phyloP scores from a whole-genome alignment of 2,113 vertebrate genomes.

The Nibea coibor region DNA sequence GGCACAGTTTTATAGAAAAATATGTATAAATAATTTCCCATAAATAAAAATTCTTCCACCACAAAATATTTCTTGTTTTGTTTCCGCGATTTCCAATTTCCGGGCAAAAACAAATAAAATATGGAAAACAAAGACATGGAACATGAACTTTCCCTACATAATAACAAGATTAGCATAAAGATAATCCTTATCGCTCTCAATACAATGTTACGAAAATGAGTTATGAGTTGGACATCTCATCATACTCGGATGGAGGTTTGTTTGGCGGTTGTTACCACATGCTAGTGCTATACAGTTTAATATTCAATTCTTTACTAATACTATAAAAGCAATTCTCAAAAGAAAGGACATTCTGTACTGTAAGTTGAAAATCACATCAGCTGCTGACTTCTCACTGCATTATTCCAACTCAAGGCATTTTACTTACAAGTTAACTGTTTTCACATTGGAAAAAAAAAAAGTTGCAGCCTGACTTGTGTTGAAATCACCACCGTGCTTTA shows the following conservation, averaged over 20 bases:
- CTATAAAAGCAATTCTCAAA: constrained; percentile 64
- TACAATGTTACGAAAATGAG: constrained; percentile 5
- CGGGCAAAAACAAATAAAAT: constrained; percentile 54
- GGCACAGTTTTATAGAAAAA: constrained; percentile 65
- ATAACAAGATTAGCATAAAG: constrained; percentile 20
- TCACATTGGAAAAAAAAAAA: constrained; percentile 34
- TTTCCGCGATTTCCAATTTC: constrained; percentile 28
- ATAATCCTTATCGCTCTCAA: background rate
- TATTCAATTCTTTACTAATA: constrained; percentile 32
- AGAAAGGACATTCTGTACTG: constrained; percentile 44
- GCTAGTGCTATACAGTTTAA: constrained; percentile 13
- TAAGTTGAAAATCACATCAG: constrained; percentile 41
- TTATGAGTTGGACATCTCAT: constrained; percentile 11
- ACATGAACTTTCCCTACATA: constrained; percentile 22
- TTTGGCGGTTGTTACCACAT: constrained; percentile 29
- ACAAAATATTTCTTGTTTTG: constrained; percentile 31
- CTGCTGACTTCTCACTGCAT: constrained; percentile 18
- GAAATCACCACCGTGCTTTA: constrained; percentile 74
- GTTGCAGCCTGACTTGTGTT: constrained; percentile 20
- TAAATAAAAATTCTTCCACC: constrained; percentile 66
- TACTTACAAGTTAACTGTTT: constrained; percentile 37
- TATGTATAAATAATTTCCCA: constrained; percentile 75
- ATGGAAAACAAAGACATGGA: constrained; percentile 10
- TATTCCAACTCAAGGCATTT: constrained; percentile 30
- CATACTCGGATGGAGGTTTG: background rate